Base-by-base conservation (phyloP, 2,888 invertebrate genomes). In the Agriopis leucophaearia region DNA sequence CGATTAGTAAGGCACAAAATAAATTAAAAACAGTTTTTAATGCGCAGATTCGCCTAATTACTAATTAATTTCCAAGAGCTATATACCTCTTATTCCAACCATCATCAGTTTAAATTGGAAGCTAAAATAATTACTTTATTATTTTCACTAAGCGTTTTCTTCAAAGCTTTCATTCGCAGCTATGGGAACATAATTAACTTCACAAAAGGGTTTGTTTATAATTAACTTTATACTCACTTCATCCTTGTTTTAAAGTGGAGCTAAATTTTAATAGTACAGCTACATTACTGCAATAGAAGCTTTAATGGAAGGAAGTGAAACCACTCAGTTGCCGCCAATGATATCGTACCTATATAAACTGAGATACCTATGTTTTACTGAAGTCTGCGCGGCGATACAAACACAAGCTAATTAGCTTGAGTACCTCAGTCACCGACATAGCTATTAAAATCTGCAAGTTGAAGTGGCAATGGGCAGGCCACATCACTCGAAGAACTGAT, bases 91-190 rank as follows among this genome's bases (percentile, higher is more conserved):
- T 16, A 38, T 27, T 55, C 13, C 50, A 9, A 38, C 27, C 47
- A 54, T 54, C 18, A 16, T 42, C 18, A 16, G 16, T 47, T 48
- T 61, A 27, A 57, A 52, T 57, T 66, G 56, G 55, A 42, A 54
- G 60, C 51, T 58, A 58, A 64, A 68, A 60, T 55, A 61, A 44
- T 52, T 61, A 50, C 44, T 68, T 64, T 12, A 61, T 1, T 55
- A 51, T 64, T 59, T 64, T 51, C 57, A 61, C 57, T 60, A 15
- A 56, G 52, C 63, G 44, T n/a, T 38, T 42, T 45, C 45, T 55
- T 57, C 64, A 69, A 69, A 69, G 60, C 64, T 45, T 69, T 69
- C 68, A 56, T 57, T 51, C 27, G 68, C 68, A 69, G 68, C 44
- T 27, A 64, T 51, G 56, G 54, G 12, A 60, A 69, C 51, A 64